A percentile compares a stretch with the other conserved stretches of the same genome.
phyloP scores from a whole-genome alignment of 64 coral and sea anemone species.

The Actinia tenebrosa region DNA sequence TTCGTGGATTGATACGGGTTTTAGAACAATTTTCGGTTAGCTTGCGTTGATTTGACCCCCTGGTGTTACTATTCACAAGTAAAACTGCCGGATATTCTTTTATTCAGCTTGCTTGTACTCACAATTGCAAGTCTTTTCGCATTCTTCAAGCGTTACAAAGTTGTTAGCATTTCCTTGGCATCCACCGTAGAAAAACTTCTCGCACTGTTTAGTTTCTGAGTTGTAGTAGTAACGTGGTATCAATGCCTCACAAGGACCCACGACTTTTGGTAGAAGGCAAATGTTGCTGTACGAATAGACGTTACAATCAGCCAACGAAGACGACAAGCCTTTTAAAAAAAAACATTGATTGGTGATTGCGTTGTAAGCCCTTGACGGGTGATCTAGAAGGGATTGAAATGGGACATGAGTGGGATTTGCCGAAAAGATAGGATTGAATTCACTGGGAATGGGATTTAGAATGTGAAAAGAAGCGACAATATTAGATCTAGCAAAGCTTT shows the following conservation, averaged over 20 bases:
- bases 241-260: background rate
- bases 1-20: too few relatives aligned
- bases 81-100: background rate
- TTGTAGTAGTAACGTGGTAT: slow-evolving; percentile 19
- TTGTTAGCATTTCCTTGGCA: slow-evolving; percentile 19
- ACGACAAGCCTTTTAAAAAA: background rate
- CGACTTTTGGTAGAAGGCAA: slow-evolving; percentile 13
- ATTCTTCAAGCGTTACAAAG: background rate
- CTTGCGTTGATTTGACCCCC: too few relatives aligned
- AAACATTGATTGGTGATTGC: background rate
- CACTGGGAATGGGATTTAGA: too few relatives aligned
- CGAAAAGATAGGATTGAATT: too few relatives aligned
- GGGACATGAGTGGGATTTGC: too few relatives aligned
- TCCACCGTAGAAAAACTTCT: slow-evolving; percentile 21
- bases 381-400: too few relatives aligned
- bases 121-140: background rate
- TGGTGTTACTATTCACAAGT: background rate
- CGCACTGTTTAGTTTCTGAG: background rate
- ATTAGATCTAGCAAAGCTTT: too few relatives aligned
- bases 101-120: background rate
- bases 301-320: background rate
- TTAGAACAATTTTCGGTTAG: too few relatives aligned
- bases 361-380: too few relatives aligned
- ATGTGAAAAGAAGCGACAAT: too few relatives aligned
- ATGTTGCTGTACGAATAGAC: background rate